Evolutionary conservation across 2,797 vertebrate genomes (phyloP).

Genomic region (Brachyrhaphis roseni): DNA sequence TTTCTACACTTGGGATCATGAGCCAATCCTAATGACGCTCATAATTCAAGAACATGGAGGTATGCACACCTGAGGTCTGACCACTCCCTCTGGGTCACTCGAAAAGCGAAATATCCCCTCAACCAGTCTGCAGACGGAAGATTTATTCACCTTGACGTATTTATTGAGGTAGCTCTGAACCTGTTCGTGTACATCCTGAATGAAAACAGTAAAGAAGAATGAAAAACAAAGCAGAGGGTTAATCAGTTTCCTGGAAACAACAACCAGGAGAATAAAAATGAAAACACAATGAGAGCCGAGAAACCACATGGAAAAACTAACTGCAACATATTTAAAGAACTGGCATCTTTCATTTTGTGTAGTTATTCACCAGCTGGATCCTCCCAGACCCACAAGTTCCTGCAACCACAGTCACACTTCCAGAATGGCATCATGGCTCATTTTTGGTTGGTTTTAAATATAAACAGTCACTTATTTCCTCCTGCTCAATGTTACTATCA

Average conservation of each 20-base stretch:
- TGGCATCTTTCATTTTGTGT: background rate
- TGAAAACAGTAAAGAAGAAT: constrained; percentile 7
- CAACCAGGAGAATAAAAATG: background rate
- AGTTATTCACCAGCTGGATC: constrained; percentile 20
- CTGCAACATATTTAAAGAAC: constrained; percentile 13
- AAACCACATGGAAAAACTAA: constrained; percentile 10
- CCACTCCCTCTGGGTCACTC: constrained; percentile 86
- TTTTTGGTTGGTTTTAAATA: constrained; percentile 1
- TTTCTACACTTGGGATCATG: background rate
- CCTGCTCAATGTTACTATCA: background rate
- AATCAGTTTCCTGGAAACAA: background rate
- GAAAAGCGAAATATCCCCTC: constrained; percentile 84
- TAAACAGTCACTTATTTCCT: too few species aligned
- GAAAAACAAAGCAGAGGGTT: constrained; percentile 1
- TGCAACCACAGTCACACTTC: constrained; percentile 32
- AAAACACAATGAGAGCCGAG: background rate
- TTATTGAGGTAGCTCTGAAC: constrained; percentile 79
- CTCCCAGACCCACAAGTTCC: constrained; percentile 11
- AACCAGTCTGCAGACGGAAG: constrained; percentile 84
- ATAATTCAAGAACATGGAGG: background rate
- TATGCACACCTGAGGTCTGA: constrained; percentile 81
- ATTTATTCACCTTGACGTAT: constrained; percentile 84
- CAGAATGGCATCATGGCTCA: background rate
- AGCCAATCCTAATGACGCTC: background rate
- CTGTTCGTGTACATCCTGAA: constrained; percentile 82